These are phyloP conservation scores for Zapus hudsonius DNA, from an alignment of 2,113 vertebrate species.

Conservation along the genomic window DNA sequence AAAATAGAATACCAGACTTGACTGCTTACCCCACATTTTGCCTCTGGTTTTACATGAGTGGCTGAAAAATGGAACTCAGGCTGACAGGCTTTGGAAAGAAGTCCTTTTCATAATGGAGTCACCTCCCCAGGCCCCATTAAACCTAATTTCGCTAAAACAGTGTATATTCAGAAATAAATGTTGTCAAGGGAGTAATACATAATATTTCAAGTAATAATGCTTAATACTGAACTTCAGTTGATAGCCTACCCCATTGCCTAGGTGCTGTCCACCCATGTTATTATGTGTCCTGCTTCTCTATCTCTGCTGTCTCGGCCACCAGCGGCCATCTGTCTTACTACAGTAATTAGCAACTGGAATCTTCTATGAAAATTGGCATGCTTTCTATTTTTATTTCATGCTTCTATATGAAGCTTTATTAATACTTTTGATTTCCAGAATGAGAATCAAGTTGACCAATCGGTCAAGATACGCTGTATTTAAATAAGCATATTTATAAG, in stretches of 20 bases:
- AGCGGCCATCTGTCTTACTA: not conserved
- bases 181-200: not conserved
- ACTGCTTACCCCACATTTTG: too few species aligned
- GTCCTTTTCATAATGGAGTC: too few species aligned
- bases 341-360: conserved; percentile 4
- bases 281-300: not conserved
- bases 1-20: too few species aligned
- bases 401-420: not conserved
- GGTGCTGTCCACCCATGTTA: not conserved
- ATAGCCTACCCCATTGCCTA: not conserved
- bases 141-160: not conserved
- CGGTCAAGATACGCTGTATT: not conserved
- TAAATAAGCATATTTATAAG: not conserved
- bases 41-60: too few species aligned
- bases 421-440: not conserved
- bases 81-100: too few species aligned
- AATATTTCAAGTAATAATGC: not conserved
- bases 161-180: not conserved
- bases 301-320: not conserved
- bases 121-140: too few species aligned
- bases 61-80: too few species aligned
- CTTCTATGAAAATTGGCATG: not conserved
- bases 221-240: not conserved
- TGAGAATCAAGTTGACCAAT: not conserved
- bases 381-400: not conserved